phyloP scores from a whole-genome alignment of 2,888 invertebrate genomes.

The Eledona agricola region DNA sequence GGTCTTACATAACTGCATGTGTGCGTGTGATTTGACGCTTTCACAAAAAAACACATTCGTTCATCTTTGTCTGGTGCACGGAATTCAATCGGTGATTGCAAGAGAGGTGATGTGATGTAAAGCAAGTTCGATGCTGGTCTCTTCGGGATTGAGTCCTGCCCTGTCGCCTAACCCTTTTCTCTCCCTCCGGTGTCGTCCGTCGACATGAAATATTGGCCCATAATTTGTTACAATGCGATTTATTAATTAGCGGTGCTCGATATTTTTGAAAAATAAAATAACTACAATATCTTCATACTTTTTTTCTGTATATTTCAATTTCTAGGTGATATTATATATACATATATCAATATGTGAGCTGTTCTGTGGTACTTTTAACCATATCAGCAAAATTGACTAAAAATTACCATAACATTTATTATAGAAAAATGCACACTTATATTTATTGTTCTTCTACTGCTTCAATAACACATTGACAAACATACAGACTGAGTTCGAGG shows the following conservation, averaged over 20 bases:
- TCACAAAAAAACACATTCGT: slow-evolving; percentile 12
- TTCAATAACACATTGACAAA: too few relatives aligned
- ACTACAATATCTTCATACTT: too few relatives aligned
- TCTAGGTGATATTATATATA: too few relatives aligned
- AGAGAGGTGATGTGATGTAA: slow-evolving; percentile 23
- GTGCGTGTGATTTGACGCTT: slow-evolving; percentile 53
- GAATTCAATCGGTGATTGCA: not conserved
- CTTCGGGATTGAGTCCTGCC: slow-evolving; percentile 36
- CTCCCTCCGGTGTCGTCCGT: slow-evolving; percentile 55
- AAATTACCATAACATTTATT: too few relatives aligned
- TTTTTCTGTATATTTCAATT: too few relatives aligned
- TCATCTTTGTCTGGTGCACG: slow-evolving; percentile 1
- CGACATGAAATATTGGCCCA: slow-evolving; percentile 57
- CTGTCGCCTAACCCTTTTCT: slow-evolving; percentile 54
- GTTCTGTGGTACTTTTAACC: too few relatives aligned
- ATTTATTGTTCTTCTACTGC: too few relatives aligned
- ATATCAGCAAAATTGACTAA: too few relatives aligned
- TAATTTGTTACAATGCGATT: slow-evolving; percentile 59
- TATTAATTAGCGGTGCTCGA: slow-evolving; percentile 59
- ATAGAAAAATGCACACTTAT: too few relatives aligned
- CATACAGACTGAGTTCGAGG: too few relatives aligned
- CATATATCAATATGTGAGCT: too few relatives aligned
- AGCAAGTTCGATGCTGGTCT: slow-evolving; percentile 20
- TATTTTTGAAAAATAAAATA: too few relatives aligned
- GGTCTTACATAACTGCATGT: slow-evolving; percentile 46